Conservation (phyloP, 2,113 vertebrate genomes). For the Solea solea region DNA sequence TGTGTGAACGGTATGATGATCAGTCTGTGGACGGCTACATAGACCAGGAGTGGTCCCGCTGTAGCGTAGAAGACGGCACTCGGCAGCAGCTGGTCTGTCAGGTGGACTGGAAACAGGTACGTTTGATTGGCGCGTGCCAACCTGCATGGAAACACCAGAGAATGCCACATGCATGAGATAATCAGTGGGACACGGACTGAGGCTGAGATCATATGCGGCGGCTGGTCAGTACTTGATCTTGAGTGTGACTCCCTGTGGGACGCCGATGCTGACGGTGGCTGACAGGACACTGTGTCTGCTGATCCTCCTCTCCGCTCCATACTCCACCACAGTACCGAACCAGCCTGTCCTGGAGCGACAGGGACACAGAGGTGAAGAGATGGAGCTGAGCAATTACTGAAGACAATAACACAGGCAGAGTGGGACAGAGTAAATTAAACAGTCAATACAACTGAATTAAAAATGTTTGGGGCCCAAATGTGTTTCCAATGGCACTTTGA, state of each 20-base stretch:
- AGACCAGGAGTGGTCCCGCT: slow-evolving; percentile 88
- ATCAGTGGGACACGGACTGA: not conserved
- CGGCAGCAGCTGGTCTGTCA: slow-evolving; percentile 95
- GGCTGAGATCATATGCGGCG: slow-evolving; percentile 24
- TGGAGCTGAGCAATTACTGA: not conserved
- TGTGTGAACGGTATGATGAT: slow-evolving; percentile 92
- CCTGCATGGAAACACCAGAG: slow-evolving; percentile 71
- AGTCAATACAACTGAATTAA: not conserved
- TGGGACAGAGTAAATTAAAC: not conserved
- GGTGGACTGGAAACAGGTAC: slow-evolving; percentile 95
- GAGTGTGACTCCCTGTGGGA: slow-evolving; percentile 96
- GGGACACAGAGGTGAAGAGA: slow-evolving; percentile 19
- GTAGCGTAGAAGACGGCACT: slow-evolving; percentile 97
- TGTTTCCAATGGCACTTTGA: not conserved
- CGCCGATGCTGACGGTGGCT: slow-evolving; percentile 91
- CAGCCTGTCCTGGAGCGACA: slow-evolving; percentile 88
- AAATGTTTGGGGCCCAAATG: not conserved
- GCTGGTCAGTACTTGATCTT: slow-evolving; percentile 91
- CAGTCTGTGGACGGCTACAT: slow-evolving; percentile 90
- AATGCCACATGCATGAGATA: slow-evolving; percentile 1
- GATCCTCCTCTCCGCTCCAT: slow-evolving; percentile 96
- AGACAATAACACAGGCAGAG: slow-evolving; percentile 1
- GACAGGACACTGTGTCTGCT: slow-evolving; percentile 94
- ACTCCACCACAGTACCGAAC: slow-evolving; percentile 96
- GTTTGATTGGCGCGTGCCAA: slow-evolving; percentile 95